Evolutionary conservation across 2,888 invertebrate genomes (phyloP).

Genomic region (Orthosia gothica): DNA sequence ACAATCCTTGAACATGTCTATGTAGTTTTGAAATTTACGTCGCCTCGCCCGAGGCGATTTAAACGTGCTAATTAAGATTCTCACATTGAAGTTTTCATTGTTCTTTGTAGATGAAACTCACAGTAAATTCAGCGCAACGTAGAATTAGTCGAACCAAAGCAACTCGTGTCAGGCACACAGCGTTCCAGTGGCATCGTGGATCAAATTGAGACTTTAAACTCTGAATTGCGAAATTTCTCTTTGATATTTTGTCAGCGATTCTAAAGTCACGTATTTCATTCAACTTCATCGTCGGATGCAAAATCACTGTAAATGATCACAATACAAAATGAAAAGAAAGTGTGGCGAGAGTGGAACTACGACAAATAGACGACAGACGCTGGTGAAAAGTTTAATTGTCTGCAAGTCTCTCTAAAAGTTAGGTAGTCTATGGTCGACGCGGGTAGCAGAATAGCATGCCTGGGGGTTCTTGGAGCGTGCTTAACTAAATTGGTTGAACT

Average conservation of each 20-base stretch:
- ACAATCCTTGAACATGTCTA: conserved; percentile 61
- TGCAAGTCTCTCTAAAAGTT: conserved; percentile 48
- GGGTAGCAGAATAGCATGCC: conserved; percentile 38
- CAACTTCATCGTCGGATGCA: conserved; percentile 62
- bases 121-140: conserved; percentile 82
- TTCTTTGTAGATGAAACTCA: conserved; percentile 80
- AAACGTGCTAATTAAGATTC: conserved; percentile 81
- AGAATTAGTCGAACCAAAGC: conserved; percentile 85
- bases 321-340: conserved; percentile 52
- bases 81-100: conserved; percentile 82
- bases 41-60: conserved; percentile 70
- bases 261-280: conserved; percentile 77
- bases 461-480: conserved; percentile 16
- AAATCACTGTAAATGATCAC: conserved; percentile 61
- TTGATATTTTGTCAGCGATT: conserved; percentile 72
- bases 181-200: conserved; percentile 73
- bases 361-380: conserved; percentile 34
- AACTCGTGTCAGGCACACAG: conserved; percentile 80
- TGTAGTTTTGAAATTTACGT: conserved; percentile 71
- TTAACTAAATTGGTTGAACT: conserved; percentile 48
- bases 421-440: conserved; percentile 24
- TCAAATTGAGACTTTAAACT: conserved; percentile 72
- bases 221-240: conserved; percentile 70
- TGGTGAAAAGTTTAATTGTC: conserved; percentile 41
- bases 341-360: conserved; percentile 32